These are phyloP conservation scores for Oreochromis mossambicus DNA, from an alignment of 2,797 vertebrate genomes.

Conservation along the genomic window DNA sequence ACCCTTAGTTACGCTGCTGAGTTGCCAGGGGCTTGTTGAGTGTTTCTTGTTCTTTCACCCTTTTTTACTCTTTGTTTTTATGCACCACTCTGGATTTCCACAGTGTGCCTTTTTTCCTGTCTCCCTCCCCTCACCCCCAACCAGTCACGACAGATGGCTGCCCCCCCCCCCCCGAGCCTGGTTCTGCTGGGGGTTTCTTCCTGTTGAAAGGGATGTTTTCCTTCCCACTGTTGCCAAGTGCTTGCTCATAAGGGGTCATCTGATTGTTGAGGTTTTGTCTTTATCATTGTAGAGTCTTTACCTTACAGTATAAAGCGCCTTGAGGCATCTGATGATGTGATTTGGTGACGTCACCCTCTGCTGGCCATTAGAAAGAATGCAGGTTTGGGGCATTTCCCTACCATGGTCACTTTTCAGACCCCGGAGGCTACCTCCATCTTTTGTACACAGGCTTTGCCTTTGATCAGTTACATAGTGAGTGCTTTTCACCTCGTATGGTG, in stretches of 20 bases:
- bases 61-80: not conserved
- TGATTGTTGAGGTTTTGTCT: not conserved
- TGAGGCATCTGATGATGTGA: not conserved
- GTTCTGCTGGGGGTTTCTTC: not conserved
- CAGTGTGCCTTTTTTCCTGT: rapidly evolving
- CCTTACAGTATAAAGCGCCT: not conserved
- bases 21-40: not conserved
- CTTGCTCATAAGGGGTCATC: rapidly evolving
- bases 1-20: not conserved
- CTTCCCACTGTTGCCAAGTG: not conserved
- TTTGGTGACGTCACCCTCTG: not conserved
- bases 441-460: not conserved
- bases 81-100: not conserved
- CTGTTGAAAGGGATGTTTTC: not conserved
- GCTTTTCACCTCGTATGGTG: not conserved
- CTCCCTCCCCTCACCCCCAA: not conserved
- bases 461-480: not conserved
- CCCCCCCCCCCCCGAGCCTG: not conserved
- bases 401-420: not conserved
- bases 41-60: not conserved
- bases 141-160: rapidly evolving
- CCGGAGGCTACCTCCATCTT: rapidly evolving
- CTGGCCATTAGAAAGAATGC: not conserved
- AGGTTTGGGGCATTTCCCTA: not conserved
- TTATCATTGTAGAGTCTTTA: not conserved